A percentile compares a stretch with the other conserved stretches of the same genome.
Conservation (phyloP, 2,113 vertebrate genomes). For the Sylvia atricapilla region DNA sequence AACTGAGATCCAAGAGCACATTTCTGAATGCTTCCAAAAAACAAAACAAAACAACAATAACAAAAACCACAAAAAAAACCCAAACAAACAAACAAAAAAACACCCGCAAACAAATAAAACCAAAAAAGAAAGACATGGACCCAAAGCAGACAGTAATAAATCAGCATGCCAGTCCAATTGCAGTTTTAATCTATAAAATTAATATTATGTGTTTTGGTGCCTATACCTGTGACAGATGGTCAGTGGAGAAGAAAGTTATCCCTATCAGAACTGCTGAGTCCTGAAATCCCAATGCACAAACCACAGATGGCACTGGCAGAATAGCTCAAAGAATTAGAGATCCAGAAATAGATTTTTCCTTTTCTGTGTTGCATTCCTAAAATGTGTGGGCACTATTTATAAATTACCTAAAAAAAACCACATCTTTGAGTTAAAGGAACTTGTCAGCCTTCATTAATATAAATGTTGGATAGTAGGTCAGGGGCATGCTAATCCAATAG, state of each 20-base stretch:
- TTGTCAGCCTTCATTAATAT: not conserved
- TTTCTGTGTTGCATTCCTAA: not conserved
- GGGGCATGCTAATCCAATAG: not conserved
- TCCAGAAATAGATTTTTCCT: not conserved
- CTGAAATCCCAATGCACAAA: slow-evolving; percentile 44
- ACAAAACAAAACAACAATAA: too few relatives aligned
- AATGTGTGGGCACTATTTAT: not conserved
- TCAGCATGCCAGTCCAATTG: not conserved
- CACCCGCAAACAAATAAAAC: too few relatives aligned
- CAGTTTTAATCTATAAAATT: slow-evolving; percentile 49
- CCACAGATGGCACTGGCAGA: slow-evolving; percentile 55
- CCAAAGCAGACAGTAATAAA: not conserved
- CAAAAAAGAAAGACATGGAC: not conserved
- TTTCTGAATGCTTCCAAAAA: not conserved
- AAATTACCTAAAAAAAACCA: slow-evolving; percentile 1
- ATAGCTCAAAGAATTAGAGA: not conserved
- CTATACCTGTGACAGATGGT: slow-evolving; percentile 67
- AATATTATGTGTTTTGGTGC: not conserved
- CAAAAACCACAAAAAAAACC: too few relatives aligned
- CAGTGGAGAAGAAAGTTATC: slow-evolving; percentile 28
- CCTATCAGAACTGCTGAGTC: not conserved
- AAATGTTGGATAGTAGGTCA: not conserved
- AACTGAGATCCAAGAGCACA: not conserved
- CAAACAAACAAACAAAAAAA: not conserved
- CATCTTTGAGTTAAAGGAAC: not conserved